Evolutionary conservation across 2,888 invertebrate genomes (phyloP).

Genomic region (Limnephilus rhombicus): DNA sequence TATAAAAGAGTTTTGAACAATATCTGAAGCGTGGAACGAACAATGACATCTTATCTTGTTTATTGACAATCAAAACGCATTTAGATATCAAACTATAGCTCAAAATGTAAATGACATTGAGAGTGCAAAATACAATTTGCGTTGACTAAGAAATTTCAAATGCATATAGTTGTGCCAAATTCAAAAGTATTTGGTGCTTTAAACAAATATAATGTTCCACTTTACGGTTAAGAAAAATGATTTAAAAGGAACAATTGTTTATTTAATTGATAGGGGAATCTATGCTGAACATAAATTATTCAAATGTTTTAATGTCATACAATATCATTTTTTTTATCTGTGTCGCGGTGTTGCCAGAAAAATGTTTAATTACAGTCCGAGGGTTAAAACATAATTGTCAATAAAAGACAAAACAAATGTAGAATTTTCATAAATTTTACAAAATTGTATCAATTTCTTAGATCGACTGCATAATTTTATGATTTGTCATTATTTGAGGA

Average conservation of each 20-base stretch:
- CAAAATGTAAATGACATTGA: too few relatives aligned
- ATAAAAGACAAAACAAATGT: background rate
- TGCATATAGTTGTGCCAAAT: too few relatives aligned
- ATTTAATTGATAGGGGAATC: too few relatives aligned
- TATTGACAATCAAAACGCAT: background rate
- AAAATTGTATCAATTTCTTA: background rate
- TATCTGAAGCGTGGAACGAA: background rate
- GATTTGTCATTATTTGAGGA: slow-evolving; percentile 41
- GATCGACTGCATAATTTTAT: slow-evolving; percentile 13
- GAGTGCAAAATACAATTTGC: too few relatives aligned
- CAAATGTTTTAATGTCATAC: background rate
- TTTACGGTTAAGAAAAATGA: too few relatives aligned
- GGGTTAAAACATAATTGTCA: background rate
- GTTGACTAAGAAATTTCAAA: too few relatives aligned
- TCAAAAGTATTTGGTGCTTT: background rate
- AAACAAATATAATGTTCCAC: background rate
- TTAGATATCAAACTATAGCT: too few relatives aligned
- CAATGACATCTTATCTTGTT: background rate
- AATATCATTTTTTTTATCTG: background rate
- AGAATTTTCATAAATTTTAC: background rate
- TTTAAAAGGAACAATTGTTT: too few relatives aligned
- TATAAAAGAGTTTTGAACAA: too few relatives aligned
- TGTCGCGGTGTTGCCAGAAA: background rate
- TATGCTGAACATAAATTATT: background rate
- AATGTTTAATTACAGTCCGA: background rate